Conservation (phyloP, 2,888 invertebrate species). For the Thumatha senex region DNA sequence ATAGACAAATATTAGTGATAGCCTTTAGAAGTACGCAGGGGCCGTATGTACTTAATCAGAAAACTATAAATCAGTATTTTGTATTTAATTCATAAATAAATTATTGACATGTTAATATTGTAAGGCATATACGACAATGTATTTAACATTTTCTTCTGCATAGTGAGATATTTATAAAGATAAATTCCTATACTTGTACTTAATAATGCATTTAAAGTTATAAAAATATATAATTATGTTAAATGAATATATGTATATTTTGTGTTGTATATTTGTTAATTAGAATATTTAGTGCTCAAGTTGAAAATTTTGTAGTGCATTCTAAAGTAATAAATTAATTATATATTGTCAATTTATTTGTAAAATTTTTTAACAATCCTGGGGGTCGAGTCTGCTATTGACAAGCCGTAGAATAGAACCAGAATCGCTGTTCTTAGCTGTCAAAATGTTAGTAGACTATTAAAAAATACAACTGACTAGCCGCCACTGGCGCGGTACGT, state of each 20-base stretch:
- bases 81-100: slow-evolving; percentile 20
- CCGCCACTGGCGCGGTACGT: too few species aligned
- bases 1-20: slow-evolving; percentile 9
- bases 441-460: too few species aligned
- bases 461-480: too few species aligned
- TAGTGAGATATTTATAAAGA: slow-evolving; percentile 30
- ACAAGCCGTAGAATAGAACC: too few species aligned
- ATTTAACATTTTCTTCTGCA: not conserved
- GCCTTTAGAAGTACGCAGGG: slow-evolving; percentile 11
- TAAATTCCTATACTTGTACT: slow-evolving; percentile 17
- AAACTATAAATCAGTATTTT: slow-evolving; percentile 32
- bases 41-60: slow-evolving; percentile 35
- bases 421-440: too few species aligned
- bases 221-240: slow-evolving; percentile 5
- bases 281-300: slow-evolving; percentile 35
- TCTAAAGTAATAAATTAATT: slow-evolving; percentile 15
- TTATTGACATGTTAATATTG: slow-evolving; percentile 5
- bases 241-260: slow-evolving; percentile 12
- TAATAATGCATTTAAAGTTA: slow-evolving; percentile 26
- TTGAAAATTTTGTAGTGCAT: slow-evolving; percentile 22
- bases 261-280: slow-evolving; percentile 25
- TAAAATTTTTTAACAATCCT: slow-evolving; percentile 1
- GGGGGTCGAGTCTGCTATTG: too few species aligned
- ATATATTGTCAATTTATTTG: slow-evolving; percentile 19
- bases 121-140: slow-evolving; percentile 5